phyloP scores from a whole-genome alignment of 2,797 vertebrate genomes.

The Sandelia bainsii region DNA sequence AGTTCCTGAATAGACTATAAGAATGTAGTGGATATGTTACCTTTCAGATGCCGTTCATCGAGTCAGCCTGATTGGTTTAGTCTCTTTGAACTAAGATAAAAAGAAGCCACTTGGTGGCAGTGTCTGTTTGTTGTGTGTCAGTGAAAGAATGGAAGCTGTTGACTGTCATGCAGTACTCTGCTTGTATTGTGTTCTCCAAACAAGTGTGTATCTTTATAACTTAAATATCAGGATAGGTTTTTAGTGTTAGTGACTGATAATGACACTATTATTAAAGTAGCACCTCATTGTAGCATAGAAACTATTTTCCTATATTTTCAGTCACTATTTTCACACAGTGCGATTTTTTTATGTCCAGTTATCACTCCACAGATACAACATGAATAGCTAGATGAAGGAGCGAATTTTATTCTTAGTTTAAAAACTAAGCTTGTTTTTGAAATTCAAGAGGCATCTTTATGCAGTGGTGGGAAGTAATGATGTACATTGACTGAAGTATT shows the following conservation, averaged over 20 bases:
- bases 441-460: not conserved
- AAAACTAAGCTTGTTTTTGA: not conserved
- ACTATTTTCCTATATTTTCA: constrained; percentile 56
- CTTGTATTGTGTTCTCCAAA: constrained; percentile 2
- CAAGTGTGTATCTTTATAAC: constrained; percentile 36
- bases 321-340: constrained; percentile 40
- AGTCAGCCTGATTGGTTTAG: not conserved
- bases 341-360: constrained; percentile 13
- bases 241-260: constrained; percentile 31
- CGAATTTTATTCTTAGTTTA: not conserved
- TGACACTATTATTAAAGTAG: constrained; percentile 46
- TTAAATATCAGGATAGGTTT: constrained; percentile 18
- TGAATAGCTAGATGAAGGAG: not conserved
- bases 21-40: constrained; percentile 33
- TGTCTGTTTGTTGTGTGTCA: constrained; percentile 32
- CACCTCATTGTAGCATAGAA: constrained; percentile 55
- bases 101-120: constrained; percentile 68
- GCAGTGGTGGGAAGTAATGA: too few relatives aligned
- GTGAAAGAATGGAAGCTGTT: constrained; percentile 11
- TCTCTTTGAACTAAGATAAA: constrained; percentile 1
- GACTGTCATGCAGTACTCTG: not conserved
- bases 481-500: too few relatives aligned
- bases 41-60: constrained; percentile 19
- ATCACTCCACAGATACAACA: constrained; percentile 1
- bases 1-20: constrained; percentile 6